Evolutionary conservation across 2,888 invertebrate species (phyloP), one percentile per base, ranked within the genome.

Genomic region (Tachina lurida): DNA sequence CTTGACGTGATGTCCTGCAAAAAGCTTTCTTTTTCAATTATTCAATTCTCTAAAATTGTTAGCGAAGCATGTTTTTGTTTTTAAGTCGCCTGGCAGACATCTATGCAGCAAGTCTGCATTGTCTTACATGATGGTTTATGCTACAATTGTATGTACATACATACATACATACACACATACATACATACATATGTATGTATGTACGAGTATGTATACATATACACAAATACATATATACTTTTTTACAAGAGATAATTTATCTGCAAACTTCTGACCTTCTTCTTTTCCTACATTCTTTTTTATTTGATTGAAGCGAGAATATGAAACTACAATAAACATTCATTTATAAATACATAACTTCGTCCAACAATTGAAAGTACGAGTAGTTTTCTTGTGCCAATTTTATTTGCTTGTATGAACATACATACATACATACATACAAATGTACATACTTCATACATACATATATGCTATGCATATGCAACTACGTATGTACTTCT

Each of bases 241-340:
- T 39, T 7, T 22, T 41, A 22, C 2, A 52, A 49, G 7, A 65
- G 47, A 71, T 63, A 54, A 56, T 52, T 65, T 67, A 52, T 41
- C 22, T 47, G 22, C 49, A 80, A 80, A 67, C 65, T 56, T 49
- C 17, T 74, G 68, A 74, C 80, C 80, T 80, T 81, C 52, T 81
- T 65, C 39, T 52, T 31, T 10, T 49, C 49, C 12, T 15, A 56
- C 13, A 31, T 45, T 65, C 10, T 31, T 73, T 41, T 19, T 54
- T 62, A 12, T 73, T 56, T 65, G 43, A 67, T 73, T 73, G 41
- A 45, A 47, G n/a, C 49, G 49, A 74, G 67, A 67, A 67, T 22
- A 31, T 31, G 7, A 0, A 31, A 31, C 31, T 31, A 31, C 31
- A 31, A 31, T 5, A 31, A 31, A 7, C 31, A 7, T 31, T 31